These are phyloP conservation scores for Thamnophis sirtalis DNA, from an alignment of 2,113 vertebrate genomes.

Conservation along the genomic window DNA sequence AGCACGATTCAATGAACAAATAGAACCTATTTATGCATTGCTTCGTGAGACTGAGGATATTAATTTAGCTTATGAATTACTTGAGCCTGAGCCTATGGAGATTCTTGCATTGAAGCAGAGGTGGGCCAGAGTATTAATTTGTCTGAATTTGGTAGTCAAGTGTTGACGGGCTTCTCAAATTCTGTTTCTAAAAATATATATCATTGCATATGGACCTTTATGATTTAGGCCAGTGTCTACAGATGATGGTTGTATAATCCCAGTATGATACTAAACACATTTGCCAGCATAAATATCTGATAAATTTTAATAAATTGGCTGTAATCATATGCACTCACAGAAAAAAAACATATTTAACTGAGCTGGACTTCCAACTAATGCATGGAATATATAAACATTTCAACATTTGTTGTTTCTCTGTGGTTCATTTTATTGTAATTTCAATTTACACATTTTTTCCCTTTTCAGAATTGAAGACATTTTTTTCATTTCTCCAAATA, in stretches of 20 bases:
- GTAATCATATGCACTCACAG: neutral
- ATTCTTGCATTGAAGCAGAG: conserved; percentile 95
- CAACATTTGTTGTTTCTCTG: neutral
- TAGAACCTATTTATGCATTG: conserved; percentile 93
- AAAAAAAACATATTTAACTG: neutral
- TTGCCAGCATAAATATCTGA: neutral
- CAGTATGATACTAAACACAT: neutral
- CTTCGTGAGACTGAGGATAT: conserved; percentile 92
- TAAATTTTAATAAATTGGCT: neutral
- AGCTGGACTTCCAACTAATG: no score
- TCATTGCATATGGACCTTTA: neutral
- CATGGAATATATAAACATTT: no score
- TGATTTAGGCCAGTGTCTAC: neutral
- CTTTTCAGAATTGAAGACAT: neutral
- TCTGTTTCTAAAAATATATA: neutral
- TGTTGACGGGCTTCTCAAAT: neutral
- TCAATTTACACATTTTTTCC: neutral
- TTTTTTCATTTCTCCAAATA: neutral
- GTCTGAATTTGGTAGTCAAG: neutral
- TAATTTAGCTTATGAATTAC: conserved; percentile 89
- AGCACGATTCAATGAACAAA: conserved; percentile 97
- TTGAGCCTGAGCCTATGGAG: conserved; percentile 93
- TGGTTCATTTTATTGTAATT: neutral
- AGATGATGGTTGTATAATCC: neutral
- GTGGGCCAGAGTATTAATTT: conserved; percentile 61